These are phyloP conservation scores for Brachyalestes nurse DNA, from an alignment of 2,797 vertebrate species.

Conservation along the genomic window DNA sequence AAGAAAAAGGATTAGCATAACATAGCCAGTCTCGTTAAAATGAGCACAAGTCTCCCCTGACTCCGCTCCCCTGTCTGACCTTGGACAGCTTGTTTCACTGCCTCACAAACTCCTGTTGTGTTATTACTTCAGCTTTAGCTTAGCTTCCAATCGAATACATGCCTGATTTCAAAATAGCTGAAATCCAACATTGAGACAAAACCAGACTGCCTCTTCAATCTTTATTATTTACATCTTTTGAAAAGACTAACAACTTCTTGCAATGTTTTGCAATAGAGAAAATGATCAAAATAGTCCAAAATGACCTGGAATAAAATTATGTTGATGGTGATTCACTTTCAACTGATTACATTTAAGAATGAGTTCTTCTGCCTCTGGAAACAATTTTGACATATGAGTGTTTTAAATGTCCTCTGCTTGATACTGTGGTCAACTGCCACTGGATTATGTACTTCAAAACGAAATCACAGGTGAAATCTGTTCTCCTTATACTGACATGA, in stretches of 20 bases:
- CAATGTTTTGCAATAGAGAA: no score
- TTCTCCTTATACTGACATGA: background rate
- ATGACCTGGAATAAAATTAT: no score
- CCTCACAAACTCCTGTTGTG: conserved; percentile 38
- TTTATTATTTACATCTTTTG: no score
- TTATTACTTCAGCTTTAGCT: conserved; percentile 38
- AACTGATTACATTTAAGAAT: no score
- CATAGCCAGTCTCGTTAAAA: conserved; percentile 61
- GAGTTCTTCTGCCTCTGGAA: no score
- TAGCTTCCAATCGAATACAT: conserved; percentile 34
- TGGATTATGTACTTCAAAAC: background rate
- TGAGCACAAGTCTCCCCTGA: conserved; percentile 54
- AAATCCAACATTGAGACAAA: background rate
- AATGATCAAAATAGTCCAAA: no score
- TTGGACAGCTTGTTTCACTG: conserved; percentile 46
- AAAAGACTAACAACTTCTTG: no score
- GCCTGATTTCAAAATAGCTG: conserved; percentile 17
- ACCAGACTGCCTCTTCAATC: background rate
- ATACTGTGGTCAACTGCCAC: no score
- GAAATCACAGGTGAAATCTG: conserved; percentile 7
- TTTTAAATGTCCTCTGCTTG: no score
- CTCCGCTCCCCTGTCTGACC: conserved; percentile 51
- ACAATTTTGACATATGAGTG: no score
- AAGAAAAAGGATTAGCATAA: conserved; percentile 57
- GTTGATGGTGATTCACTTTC: background rate